These are phyloP conservation scores for Argyresthia goedartella DNA, from an alignment of 2,888 invertebrate species.

Conservation along the genomic window DNA sequence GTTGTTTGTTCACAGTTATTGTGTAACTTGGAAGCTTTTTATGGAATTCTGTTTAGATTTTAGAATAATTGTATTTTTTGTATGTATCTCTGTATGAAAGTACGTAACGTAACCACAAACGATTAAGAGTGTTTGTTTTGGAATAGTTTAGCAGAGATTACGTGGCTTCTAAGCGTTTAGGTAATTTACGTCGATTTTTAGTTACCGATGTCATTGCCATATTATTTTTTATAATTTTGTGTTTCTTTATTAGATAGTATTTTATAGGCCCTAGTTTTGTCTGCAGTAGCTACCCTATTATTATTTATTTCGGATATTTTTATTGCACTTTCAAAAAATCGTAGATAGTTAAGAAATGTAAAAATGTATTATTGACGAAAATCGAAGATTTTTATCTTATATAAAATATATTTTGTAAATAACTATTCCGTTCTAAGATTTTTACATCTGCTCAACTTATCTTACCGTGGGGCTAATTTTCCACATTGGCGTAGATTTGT, in stretches of 20 bases:
- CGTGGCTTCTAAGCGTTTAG: no score
- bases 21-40: no score
- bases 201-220: not conserved
- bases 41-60: no score
- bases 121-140: conserved; percentile 27
- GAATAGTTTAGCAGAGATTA: conserved; percentile 11
- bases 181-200: no score
- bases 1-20: no score
- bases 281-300: no score
- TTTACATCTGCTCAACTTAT: conserved; percentile 66
- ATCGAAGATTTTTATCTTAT: conserved; percentile 46
- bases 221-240: not conserved
- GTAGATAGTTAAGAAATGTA: conserved; percentile 53
- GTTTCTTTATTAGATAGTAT: no score
- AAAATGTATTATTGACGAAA: conserved; percentile 37
- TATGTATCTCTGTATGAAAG: no score
- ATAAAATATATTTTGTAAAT: conserved; percentile 60
- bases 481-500: conserved; percentile 7
- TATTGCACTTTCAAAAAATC: conserved; percentile 13
- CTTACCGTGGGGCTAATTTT: conserved; percentile 49
- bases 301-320: no score
- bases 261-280: no score
- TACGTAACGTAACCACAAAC: no score
- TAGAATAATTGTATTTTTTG: no score
- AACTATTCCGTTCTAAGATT: conserved; percentile 61